Evolutionary conservation across 2,797 vertebrate species (phyloP).

Genomic region (Aphelocoma californica): DNA sequence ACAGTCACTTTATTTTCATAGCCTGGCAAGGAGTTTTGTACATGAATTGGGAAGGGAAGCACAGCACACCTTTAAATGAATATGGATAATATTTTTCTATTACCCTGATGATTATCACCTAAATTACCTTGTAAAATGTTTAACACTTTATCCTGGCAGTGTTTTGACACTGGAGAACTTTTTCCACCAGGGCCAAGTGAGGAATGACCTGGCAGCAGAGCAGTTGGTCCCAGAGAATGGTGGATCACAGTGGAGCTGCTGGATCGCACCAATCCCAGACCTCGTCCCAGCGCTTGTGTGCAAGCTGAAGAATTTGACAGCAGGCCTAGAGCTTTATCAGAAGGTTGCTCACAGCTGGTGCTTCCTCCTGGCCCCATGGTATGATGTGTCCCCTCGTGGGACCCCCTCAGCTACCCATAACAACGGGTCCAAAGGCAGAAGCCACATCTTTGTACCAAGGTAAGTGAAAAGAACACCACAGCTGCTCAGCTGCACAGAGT

Average conservation of each 20-base stretch:
- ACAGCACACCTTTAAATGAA: neutral
- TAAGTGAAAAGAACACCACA: neutral
- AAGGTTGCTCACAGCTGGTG: neutral
- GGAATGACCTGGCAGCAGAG: neutral
- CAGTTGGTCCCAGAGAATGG: neutral
- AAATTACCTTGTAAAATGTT: conserved; percentile 20
- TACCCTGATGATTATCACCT: conserved; percentile 7
- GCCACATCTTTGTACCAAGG: neutral
- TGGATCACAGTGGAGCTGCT: neutral
- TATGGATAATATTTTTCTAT: conserved; percentile 23
- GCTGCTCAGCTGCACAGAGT: neutral
- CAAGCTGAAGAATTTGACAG: neutral
- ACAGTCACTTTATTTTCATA: neutral
- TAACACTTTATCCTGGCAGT: neutral
- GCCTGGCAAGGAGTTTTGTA: neutral
- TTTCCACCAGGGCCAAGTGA: neutral
- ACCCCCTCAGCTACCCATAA: neutral
- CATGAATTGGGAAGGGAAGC: neutral
- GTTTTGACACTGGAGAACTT: neutral
- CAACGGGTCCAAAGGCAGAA: neutral
- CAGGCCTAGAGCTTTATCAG: neutral
- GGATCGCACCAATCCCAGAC: neutral
- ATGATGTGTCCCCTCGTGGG: neutral
- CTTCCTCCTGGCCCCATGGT: neutral
- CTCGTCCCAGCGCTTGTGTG: neutral